Percentiles rank a stretch among this genome's conserved stretches.
Conservation (phyloP, 64 coral and sea anemone species). For the Montipora foliosa region DNA sequence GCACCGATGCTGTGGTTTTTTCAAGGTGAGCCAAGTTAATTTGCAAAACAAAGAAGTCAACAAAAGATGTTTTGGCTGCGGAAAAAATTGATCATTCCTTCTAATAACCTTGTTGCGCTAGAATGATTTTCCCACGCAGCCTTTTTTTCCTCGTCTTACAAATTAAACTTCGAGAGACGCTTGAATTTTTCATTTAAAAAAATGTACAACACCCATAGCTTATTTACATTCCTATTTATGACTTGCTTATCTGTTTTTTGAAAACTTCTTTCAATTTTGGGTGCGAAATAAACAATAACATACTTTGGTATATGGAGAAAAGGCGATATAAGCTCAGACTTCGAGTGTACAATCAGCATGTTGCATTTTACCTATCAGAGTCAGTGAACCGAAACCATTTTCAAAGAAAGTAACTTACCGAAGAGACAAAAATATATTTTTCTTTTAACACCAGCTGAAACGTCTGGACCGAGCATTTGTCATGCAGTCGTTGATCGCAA, state of each 20-base stretch:
- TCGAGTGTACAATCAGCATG: no score
- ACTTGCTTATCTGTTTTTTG: background rate
- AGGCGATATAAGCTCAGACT: background rate
- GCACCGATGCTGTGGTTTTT: background rate
- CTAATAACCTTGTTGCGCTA: background rate
- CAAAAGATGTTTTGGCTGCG: conserved; percentile 24
- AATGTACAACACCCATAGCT: background rate
- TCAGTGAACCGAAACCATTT: conserved; percentile 21
- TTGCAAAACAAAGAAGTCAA: conserved; percentile 35
- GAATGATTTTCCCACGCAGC: conserved; percentile 43
- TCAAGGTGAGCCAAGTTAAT: background rate
- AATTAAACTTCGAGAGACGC: background rate
- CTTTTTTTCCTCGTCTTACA: background rate
- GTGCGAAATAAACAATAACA: conserved; percentile 15
- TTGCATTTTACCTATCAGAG: background rate
- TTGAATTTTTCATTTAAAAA: background rate
- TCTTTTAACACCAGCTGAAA: conserved; percentile 82
- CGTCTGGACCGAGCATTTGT: conserved; percentile 46
- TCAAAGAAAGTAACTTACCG: conserved; percentile 9
- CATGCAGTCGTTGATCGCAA: background rate
- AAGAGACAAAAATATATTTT: conserved; percentile 19
- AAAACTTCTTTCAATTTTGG: conserved; percentile 5
- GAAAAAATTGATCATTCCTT: conserved; percentile 16
- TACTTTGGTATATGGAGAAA: background rate
- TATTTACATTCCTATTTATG: background rate